Evolutionary conservation across 2,113 vertebrate genomes (phyloP), one percentile per base, ranked within the genome.

Genomic region (Holacanthus passer): DNA sequence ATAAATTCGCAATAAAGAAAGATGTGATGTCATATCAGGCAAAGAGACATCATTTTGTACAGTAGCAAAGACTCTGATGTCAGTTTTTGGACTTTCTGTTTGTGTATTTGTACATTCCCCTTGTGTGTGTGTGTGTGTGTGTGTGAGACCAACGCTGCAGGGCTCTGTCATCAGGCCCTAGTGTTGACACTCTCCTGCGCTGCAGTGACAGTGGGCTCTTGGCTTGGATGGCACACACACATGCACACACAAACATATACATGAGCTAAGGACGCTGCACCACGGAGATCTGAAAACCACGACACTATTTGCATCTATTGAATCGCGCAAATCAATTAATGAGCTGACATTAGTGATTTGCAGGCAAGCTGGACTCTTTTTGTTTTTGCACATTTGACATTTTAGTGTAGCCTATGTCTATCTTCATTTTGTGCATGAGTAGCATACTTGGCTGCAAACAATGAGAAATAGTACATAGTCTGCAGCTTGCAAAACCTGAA

Each of bases 151-250:
- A 67, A 1, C 8, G 62, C 85, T 65, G 48, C 63, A 13, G 80
- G 77, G 67, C 50, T 78, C 60, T 88, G 84, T 87, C 86, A 79
- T 20, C 43, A 41, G 58, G 64, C 53, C 59, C 47, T 8, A 79
- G 64, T 67, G 75, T 77, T 37, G 29, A 62, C 63, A 47, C 39
- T 35, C 12, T 29, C 20, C 2, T 75, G 31, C 20, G 13, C 64
- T 16, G 53, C 24, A 35, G 72, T 63, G 81, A 78, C 70, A 79
- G 63, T 45, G 22, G 50, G 16, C 63, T 75, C 53, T 77, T 48
- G 50, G 53, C n/a, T n/a, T n/a, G 31, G 53, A 67, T 74, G 32
- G 27, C 24, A 58, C 60, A 7, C 66, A 41, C 3, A 58, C 43
- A 77, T 11, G 8, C 47, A 4, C 1, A 62, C 43, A 12, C 11